A percentile compares a stretch with the other conserved stretches of the same genome.
Conservation (phyloP, 2,888 invertebrate genomes). For the Apocheima hispidaria region DNA sequence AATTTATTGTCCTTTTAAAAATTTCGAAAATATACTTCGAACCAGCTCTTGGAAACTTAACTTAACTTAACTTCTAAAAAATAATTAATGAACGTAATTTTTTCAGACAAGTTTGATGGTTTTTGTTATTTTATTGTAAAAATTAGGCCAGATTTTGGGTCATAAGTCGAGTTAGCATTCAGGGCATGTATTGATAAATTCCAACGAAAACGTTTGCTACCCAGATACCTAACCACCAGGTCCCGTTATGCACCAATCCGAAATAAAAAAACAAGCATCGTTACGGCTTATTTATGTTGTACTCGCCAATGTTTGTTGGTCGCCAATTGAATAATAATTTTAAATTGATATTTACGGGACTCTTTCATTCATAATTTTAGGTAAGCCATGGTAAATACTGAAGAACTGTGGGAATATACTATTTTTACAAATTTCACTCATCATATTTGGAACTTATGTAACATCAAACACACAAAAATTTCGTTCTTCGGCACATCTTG, state of each 20-base stretch:
- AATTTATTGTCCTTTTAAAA: not conserved
- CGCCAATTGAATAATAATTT: slow-evolving; percentile 67
- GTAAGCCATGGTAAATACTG: not conserved
- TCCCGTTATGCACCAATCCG: slow-evolving; percentile 73
- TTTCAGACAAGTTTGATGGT: not conserved
- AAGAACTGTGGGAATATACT: too few relatives aligned
- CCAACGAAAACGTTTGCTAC: slow-evolving; percentile 59
- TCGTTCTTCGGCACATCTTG: too few relatives aligned
- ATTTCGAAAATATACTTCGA: not conserved
- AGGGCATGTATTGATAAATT: slow-evolving; percentile 54
- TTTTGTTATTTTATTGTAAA: not conserved
- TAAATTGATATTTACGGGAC: slow-evolving; percentile 43
- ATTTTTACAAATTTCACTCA: too few relatives aligned
- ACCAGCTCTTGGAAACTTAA: not conserved
- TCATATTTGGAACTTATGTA: too few relatives aligned
- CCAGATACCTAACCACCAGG: slow-evolving; percentile 42
- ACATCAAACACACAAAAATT: too few relatives aligned
- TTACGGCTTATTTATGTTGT: slow-evolving; percentile 57
- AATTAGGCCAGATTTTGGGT: slow-evolving; percentile 35
- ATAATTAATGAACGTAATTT: not conserved
- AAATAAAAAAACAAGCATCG: slow-evolving; percentile 72
- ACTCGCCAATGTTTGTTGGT: slow-evolving; percentile 58
- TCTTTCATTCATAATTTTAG: slow-evolving; percentile 37
- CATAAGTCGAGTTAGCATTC: slow-evolving; percentile 53
- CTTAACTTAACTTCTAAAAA: too few relatives aligned